Base-by-base conservation (phyloP, 2,888 invertebrate genomes). In the Hoplodrina blanda region DNA sequence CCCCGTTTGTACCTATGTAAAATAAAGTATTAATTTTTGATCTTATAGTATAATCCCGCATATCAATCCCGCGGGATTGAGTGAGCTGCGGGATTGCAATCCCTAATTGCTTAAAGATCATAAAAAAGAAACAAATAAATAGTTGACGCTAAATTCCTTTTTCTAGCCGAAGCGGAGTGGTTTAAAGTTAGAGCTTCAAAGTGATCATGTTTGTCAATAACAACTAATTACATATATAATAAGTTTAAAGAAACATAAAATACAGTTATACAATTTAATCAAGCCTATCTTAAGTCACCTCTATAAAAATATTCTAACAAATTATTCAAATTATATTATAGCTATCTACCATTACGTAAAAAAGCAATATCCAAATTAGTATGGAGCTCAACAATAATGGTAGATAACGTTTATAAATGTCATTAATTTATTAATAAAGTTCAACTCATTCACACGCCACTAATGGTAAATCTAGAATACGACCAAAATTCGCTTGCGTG, bases 361-460 rank as follows among this genome's bases (percentile, higher is more conserved):
- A 64, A 65, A 50, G 57, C 10, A 30, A 59, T 44, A 25, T 44
- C 53, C 41, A 74, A 57, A 62, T 49, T 25, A 62, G 41, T 50
- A 73, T 33, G 4, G 33, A 37, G 13, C 37, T 49, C 20, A 20
- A 69, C 6, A 46, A 46, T 46, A 46, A 46, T 41, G 41, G 41
- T 41, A 17, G 46, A 46, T 13, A 65, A 66, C 25, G 15, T 52
- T 67, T 60, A 62, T 56, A 70, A 73, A 80, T 73, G 69, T 69
- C 65, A 63, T 59, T 50, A 49, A 57, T 69, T 69, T 70, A 74
- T 63, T 55, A 73, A n/a, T 70, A 81, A 82, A 84, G 73, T 78
- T 76, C 78, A 85, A 78, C 67, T 78, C 76, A 88, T 87, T 87
- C 88, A 88, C 83, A 85, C 85, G 87, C 78, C 76, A 79, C 81